phyloP scores from a whole-genome alignment of 2,797 vertebrate genomes.

The Scleropages formosus region DNA sequence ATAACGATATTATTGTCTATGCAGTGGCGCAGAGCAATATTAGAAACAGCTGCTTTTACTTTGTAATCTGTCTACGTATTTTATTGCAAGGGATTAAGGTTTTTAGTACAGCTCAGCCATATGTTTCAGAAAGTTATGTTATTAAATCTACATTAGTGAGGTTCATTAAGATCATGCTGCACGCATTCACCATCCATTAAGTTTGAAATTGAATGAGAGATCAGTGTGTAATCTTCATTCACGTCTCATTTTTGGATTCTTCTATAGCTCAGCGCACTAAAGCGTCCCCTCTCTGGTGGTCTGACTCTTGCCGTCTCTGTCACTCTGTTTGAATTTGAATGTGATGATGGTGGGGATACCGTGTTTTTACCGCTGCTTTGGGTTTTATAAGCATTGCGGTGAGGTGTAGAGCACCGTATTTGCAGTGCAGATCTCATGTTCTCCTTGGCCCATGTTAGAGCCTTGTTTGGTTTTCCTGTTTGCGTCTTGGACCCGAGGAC shows the following conservation, averaged over 20 bases:
- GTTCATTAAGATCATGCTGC: neutral
- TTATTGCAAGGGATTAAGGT: neutral
- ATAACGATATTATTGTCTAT: neutral
- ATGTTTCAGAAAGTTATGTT: conserved; percentile 4
- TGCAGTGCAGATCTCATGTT: no score
- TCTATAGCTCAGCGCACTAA: neutral
- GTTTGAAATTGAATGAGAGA: conserved; percentile 8
- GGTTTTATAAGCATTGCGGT: neutral
- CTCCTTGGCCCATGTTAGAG: no score
- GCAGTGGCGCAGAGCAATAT: neutral
- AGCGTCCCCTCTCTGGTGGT: neutral
- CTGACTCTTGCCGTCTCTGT: neutral
- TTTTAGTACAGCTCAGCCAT: neutral
- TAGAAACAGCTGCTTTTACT: conserved; percentile 5
- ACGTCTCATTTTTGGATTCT: conserved; percentile 12
- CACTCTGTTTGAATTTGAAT: neutral
- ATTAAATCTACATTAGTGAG: neutral
- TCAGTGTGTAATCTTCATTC: neutral
- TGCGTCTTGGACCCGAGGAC: neutral
- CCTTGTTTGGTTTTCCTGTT: neutral
- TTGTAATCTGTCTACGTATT: conserved; percentile 12
- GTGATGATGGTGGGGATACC: neutral
- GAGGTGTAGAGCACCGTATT: neutral
- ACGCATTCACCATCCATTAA: neutral
- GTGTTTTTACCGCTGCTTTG: neutral